phyloP scores from a whole-genome alignment of 2,797 vertebrate genomes.

The Phataginus tricuspis region DNA sequence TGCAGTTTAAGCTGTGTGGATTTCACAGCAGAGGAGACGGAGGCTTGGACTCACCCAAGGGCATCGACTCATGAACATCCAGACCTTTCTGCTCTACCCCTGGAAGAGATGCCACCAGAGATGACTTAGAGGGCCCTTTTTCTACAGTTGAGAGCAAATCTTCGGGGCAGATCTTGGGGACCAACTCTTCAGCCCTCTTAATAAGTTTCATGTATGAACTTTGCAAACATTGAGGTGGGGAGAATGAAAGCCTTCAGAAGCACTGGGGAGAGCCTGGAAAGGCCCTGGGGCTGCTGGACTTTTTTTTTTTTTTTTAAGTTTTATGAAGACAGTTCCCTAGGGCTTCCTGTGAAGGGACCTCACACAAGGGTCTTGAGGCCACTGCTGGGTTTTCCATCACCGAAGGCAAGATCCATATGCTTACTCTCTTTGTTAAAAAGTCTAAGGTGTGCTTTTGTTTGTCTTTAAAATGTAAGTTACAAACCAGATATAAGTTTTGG shows the following conservation, averaged over 20 bases:
- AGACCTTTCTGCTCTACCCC: not conserved
- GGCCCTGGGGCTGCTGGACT: not conserved
- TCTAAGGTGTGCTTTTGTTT: not conserved
- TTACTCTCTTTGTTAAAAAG: not conserved
- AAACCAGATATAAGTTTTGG: not conserved
- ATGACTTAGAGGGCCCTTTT: too few species aligned
- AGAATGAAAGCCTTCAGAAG: rapidly evolving
- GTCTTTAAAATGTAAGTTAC: not conserved
- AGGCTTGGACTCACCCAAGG: not conserved
- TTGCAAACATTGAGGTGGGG: rapidly evolving
- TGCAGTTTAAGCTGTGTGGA: rapidly evolving
- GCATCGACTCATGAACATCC: rapidly evolving
- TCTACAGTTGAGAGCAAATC: not conserved
- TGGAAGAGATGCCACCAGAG: not conserved
- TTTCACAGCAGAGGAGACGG: not conserved
- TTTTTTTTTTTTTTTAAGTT: not conserved
- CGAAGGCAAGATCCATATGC: not conserved
- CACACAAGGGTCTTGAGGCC: not conserved
- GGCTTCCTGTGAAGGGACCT: not conserved
- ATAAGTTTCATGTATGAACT: rapidly evolving
- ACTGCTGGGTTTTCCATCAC: rapidly evolving
- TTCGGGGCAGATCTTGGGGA: not conserved
- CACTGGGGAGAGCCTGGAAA: not conserved
- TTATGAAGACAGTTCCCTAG: not conserved
- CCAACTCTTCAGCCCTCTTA: not conserved